Conservation (phyloP, 92 coral and sea anemone species). For the Blastomussa wellsi region DNA sequence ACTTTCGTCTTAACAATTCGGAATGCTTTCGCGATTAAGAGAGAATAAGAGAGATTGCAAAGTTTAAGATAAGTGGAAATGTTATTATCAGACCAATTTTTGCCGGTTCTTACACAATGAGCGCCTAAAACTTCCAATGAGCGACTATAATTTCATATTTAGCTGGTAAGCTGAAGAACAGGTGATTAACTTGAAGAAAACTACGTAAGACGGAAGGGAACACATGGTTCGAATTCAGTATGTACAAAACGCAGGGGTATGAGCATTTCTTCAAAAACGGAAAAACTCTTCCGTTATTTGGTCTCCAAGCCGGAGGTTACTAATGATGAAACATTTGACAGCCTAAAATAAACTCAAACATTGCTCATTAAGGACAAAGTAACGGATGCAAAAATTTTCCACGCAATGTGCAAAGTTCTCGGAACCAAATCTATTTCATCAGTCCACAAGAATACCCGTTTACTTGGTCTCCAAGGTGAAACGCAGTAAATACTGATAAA, state of each 20-base stretch:
- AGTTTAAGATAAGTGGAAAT: no score
- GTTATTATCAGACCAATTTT: not conserved
- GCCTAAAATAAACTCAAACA: not conserved
- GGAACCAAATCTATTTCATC: not conserved
- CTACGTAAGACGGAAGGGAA: not conserved
- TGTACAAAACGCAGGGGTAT: not conserved
- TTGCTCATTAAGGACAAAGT: not conserved
- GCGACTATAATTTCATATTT: not conserved
- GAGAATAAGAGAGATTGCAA: not conserved
- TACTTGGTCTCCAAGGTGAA: constrained; percentile 10
- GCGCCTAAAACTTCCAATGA: no score
- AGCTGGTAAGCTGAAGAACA: not conserved
- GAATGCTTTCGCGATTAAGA: not conserved
- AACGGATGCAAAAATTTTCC: not conserved
- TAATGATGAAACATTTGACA: not conserved
- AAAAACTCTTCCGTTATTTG: not conserved
- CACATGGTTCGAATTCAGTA: not conserved
- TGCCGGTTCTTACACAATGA: not conserved
- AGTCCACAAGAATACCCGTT: not conserved
- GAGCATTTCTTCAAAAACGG: not conserved
- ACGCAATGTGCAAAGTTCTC: not conserved
- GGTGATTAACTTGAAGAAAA: not conserved
- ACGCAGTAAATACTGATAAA: not conserved
- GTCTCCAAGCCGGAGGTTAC: not conserved
- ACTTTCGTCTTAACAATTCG: not conserved